Percentiles rank a stretch among this genome's conserved stretches.
Evolutionary conservation across 2,113 vertebrate species (phyloP).

Genomic region (Bungarus multicinctus): DNA sequence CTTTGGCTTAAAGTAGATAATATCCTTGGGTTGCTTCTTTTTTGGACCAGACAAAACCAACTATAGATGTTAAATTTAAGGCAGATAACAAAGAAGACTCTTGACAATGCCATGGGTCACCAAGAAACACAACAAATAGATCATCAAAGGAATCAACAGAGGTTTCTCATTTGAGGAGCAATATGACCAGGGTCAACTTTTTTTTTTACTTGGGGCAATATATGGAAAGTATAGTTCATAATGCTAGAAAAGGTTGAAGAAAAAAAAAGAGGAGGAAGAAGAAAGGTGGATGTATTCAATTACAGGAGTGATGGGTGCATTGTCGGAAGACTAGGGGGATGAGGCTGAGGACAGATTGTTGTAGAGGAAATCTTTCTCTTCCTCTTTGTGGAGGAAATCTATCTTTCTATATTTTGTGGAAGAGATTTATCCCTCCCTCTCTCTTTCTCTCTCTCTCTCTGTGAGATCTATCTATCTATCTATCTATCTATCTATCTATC

Average conservation of each 20-base stretch:
- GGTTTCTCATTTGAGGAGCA: background rate
- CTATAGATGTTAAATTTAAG: slow-evolving; percentile 64
- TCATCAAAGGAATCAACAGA: background rate
- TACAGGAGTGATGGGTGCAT: background rate
- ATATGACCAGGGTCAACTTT: background rate
- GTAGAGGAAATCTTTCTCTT: background rate
- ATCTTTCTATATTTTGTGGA: no score
- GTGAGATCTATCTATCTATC: no score
- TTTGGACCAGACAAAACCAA: background rate
- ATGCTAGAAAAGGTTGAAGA: background rate
- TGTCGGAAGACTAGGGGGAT: background rate
- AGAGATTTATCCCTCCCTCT: no score
- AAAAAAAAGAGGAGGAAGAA: background rate
- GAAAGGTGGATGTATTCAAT: background rate
- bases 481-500: no score
- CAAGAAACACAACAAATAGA: background rate
- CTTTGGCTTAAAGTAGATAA: background rate
- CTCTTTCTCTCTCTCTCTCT: no score
- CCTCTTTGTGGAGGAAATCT: no score
- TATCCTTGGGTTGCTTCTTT: background rate
- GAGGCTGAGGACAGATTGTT: background rate
- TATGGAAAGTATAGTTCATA: background rate
- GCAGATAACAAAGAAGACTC: slow-evolving; percentile 68
- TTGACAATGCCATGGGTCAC: background rate
- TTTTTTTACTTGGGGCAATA: background rate